Evolutionary conservation across 2,797 vertebrate species (phyloP), one percentile per base, ranked within the genome.

Genomic region (Anguilla obscura): DNA sequence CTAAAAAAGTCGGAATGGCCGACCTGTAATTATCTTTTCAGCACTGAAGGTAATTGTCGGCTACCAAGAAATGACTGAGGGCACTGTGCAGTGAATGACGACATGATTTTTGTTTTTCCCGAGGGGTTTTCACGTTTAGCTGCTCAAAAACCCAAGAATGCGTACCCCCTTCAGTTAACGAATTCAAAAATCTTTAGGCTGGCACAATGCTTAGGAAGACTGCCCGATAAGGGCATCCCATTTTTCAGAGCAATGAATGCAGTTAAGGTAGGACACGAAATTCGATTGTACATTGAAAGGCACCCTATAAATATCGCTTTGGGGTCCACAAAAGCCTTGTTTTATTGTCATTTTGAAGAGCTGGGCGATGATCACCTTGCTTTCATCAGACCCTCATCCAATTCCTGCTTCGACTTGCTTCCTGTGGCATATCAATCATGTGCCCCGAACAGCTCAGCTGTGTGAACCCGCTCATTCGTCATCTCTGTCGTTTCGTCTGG

Each of bases 401-500:
- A 36, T 18, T 76, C 74, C 21, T 66, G 80, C 58, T 58, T n/a
- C 56, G 10, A 80, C 54, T 36, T 52, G 48, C 80, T 33, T 69
- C 60, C 27, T 7, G 60, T 45, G 74, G 33, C 74, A 36, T 36
- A 69, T 84, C 45, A 27, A 69, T 87, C 58, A 84, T 52, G 60
- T n/a, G 80, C 40, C 58, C 87, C 87, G 56, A 45, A 45, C 36
- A 36, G 80, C 36, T 36, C 40, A 50, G n/a, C 40, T 87, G 87
- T 83, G 58, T 63, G 36, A 83, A 76, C 12, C 30, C 36, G 16
- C 45, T 69, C 79, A 84, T 87, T 87, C 52, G 87, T 84, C 87
- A 69, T 52, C 66, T 69, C 58, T 27, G 40, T 71, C 33, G 33
- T 60, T 66, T 58, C 58, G 18, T 71, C 52, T 24, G 16, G 58